Base-by-base conservation (phyloP, 2,888 invertebrate genomes). In the Synanthedon tipuliformis region DNA sequence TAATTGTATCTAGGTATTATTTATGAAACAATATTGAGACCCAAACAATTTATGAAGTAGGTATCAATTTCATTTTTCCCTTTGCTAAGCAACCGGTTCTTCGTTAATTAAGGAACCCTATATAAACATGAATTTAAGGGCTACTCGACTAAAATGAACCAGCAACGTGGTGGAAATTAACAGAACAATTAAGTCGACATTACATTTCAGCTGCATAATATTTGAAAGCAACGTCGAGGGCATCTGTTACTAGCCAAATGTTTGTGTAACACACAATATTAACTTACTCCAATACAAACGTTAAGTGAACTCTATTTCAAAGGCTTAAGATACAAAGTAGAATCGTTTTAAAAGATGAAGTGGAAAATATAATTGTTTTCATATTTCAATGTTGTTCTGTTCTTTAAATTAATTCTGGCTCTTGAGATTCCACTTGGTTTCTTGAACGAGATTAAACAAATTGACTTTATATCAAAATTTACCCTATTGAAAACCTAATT, bases 381-480 rank as follows among this genome's bases (percentile, higher is more conserved):
- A 52, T 59, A 58, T 56, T 59, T 63, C 60, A 59, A 62, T 68
- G 75, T 78, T 78, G 76, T 69, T 76, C 74, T 80, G 81, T 81
- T 82, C 77, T 82, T 78, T 73, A 81, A 78, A 81, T 84, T 83
- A 85, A 83, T 83, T 85, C 76, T 62, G 74, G 81, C 81, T 81
- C 83, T 84, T 72, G 82, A 84, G 77, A 76, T 68, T 69, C 59
- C 60, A 70, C 63, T 72, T 61, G 68, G 66, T 12, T 45, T 13
- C 12, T 67, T 69, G 65, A 69, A 67, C 65, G 62, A 80, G 78
- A 83, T 83, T 81, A 80, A 77, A 73, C 72, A 77, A 69, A 79
- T 74, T 64, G 65, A 78, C 73, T 71, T 64, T 63, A 67, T 73
- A 65, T 69, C 64, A 13, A 45, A 45, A 45, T 45, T 8, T 10